Evolutionary conservation across 2,797 vertebrate genomes (phyloP).

Genomic region (Clarias fuscus): DNA sequence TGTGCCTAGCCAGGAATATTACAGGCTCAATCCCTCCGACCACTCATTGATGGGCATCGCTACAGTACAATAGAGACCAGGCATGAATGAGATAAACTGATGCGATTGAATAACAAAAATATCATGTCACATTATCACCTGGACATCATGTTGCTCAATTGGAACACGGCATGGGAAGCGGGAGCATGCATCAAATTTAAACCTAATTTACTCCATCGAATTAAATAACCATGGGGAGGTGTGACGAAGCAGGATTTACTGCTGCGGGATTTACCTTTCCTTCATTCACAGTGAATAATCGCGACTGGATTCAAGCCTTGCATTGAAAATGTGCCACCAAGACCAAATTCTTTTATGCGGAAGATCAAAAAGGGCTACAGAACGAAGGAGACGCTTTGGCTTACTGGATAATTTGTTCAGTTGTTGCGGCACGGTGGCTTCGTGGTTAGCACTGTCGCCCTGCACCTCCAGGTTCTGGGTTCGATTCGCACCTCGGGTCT

Average conservation of each 20-base stretch:
- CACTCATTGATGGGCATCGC: conserved; percentile 1
- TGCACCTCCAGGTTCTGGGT: no score
- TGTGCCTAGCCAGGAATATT: conserved; percentile 19
- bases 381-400: background rate
- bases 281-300: background rate
- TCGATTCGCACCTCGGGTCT: no score
- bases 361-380: background rate
- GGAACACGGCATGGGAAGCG: background rate
- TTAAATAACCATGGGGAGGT: background rate
- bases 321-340: background rate
- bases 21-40: background rate
- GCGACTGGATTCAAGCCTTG: background rate
- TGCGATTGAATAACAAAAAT: background rate
- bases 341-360: no score
- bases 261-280: background rate
- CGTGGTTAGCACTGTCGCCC: no score
- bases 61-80: background rate
- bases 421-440: no score
- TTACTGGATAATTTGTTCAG: background rate
- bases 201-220: background rate
- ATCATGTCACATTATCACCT: background rate
- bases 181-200: background rate
- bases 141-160: background rate
- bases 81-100: conserved; percentile 14
- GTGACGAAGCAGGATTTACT: background rate